These are phyloP conservation scores for Callipepla californica DNA, from an alignment of 2,113 vertebrate species.

Conservation along the genomic window DNA sequence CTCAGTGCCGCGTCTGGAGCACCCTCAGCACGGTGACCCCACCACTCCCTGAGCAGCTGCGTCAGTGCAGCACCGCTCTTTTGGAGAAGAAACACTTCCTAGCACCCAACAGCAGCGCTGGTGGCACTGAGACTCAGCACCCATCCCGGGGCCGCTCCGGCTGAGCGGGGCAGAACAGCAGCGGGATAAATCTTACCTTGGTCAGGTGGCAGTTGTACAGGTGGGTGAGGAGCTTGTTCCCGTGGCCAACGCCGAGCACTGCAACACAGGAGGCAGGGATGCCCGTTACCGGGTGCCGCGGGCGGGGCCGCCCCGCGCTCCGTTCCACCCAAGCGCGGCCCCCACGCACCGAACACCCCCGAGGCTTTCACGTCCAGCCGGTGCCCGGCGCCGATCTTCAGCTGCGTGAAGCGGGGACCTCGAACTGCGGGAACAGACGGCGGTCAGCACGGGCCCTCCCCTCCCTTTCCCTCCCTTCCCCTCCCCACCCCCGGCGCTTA, in stretches of 20 bases:
- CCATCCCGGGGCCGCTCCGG: fast-evolving
- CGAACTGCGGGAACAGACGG: constrained; percentile 75
- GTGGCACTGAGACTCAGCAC: neutral
- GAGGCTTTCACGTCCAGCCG: constrained; percentile 87
- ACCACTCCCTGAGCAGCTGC: too few relatives aligned
- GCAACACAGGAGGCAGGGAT: constrained; percentile 29
- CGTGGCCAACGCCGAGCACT: constrained; percentile 89
- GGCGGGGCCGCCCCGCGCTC: too few relatives aligned
- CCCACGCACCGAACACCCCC: constrained; percentile 88
- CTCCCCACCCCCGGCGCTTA: constrained; percentile 59
- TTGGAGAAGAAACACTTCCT: too few relatives aligned
- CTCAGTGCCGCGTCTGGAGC: too few relatives aligned
- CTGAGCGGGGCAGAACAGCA: neutral
- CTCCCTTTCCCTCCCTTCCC: too few relatives aligned
- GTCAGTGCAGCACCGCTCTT: too few relatives aligned
- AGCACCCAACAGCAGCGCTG: neutral
- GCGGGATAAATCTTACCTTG: constrained; percentile 78
- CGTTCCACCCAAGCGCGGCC: neutral
- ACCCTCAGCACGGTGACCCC: too few relatives aligned
- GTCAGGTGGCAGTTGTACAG: constrained; percentile 83
- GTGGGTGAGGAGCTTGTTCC: constrained; percentile 80
- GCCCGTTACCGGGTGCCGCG: neutral
- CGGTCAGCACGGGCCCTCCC: fast-evolving
- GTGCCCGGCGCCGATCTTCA: constrained; percentile 88
- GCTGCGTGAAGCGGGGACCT: constrained; percentile 82